Evolutionary conservation across 2,797 vertebrate species (phyloP), one percentile per base, ranked within the genome.

Genomic region (Emys orbicularis): DNA sequence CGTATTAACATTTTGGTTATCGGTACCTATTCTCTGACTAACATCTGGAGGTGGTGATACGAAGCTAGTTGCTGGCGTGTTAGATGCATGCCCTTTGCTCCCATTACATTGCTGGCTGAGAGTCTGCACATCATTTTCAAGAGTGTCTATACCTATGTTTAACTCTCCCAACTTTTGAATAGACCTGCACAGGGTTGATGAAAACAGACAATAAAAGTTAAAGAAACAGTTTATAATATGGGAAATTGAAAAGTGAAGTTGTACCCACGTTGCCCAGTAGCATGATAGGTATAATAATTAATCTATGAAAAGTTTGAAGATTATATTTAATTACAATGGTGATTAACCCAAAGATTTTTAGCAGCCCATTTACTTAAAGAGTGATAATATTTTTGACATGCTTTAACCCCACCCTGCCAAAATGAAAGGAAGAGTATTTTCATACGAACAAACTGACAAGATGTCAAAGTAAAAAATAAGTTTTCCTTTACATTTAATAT

Each of bases 141-240:
- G 98, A 96, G 96, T 99, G 88, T 99, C 99, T 94, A 99, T 99
- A 65, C 99, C 99, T 90, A 99, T 98, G 79, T 99, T 99, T 98
- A 99, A 98, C 96, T 99, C 99, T 96, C 99, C 99, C 88, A 99
- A 97, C 96, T 99, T 99, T 98, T 99, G 99, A 97, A 99, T 99
- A 84, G 99, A 99, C 92, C 99, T 99, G 88, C 6, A 92, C 87
- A 90, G 12, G 90, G 89, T 53, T 1, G 7, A 94, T 68, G 92
- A 90, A 84, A 81, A 21, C 12, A 13, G 15, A 49, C 41, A 7
- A 49, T 27, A 44, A 31, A 19, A 21, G 8, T 34, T 6, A 89
- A 1, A 25, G 77, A 82, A 91, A 3, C 41, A 87, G 3, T 9
- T 83, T 59, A 56, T 84, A 49, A 29, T 57, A 59, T 12, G 16